A percentile compares a stretch with the other conserved stretches of the same genome.
phyloP scores from a whole-genome alignment of 2,888 invertebrate species.

The Agrypnus murinus region DNA sequence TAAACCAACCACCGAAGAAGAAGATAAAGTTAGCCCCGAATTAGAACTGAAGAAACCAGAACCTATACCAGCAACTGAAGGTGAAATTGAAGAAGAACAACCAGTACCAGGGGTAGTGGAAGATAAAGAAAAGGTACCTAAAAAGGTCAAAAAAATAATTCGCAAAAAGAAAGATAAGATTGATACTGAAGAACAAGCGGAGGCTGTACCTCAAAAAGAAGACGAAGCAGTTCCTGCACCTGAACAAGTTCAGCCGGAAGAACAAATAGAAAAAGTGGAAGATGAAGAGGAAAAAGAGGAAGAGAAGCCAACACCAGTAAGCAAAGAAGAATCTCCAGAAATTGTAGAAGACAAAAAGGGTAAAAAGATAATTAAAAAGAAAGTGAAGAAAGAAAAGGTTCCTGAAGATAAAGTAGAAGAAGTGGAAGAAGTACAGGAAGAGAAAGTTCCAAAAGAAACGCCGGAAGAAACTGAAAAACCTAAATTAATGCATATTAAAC shows the following conservation, averaged over 20 bases:
- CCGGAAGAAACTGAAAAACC: slow-evolving; percentile 58
- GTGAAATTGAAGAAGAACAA: slow-evolving; percentile 58
- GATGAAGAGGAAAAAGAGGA: slow-evolving; percentile 28
- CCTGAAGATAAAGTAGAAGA: slow-evolving; percentile 66
- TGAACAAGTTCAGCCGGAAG: not conserved
- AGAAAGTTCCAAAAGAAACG: slow-evolving; percentile 56
- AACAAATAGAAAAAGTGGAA: slow-evolving; percentile 17
- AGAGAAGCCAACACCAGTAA: slow-evolving; percentile 11
- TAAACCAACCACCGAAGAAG: not conserved
- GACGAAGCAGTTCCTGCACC: no score
- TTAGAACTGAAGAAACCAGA: not conserved
- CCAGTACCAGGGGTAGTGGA: not conserved
- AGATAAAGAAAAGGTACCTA: slow-evolving; percentile 49
- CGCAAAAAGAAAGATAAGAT: not conserved
- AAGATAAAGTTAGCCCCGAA: no score
- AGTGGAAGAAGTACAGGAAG: slow-evolving; percentile 65
- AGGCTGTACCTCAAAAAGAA: no score
- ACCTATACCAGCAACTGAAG: slow-evolving; percentile 45
- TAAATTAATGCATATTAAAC: slow-evolving; percentile 46
- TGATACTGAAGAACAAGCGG: no score
- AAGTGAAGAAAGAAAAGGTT: slow-evolving; percentile 59
- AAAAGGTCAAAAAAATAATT: slow-evolving; percentile 47
- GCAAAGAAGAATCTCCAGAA: slow-evolving; percentile 38
- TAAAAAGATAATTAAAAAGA: slow-evolving; percentile 60
- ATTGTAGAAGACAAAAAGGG: slow-evolving; percentile 53